Evolutionary conservation across 2,113 vertebrate genomes (phyloP).

Genomic region (Spea bombifrons): DNA sequence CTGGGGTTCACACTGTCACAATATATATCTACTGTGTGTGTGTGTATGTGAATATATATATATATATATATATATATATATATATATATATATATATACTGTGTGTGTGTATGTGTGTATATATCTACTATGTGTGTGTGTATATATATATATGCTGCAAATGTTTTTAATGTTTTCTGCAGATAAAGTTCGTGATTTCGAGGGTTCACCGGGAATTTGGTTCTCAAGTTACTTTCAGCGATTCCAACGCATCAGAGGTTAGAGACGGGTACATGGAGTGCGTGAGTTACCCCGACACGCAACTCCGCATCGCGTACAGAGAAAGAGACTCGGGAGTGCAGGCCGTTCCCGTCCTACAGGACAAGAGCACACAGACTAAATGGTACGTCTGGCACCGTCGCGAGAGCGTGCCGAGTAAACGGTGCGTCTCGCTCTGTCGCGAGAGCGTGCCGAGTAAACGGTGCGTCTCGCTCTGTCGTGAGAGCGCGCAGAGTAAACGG

Average conservation of each 20-base stretch:
- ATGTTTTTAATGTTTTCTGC: slow-evolving; percentile 48
- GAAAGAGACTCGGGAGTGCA: slow-evolving; percentile 72
- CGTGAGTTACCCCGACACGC: slow-evolving; percentile 72
- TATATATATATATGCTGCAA: not conserved
- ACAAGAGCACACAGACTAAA: slow-evolving; percentile 74
- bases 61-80: no score
- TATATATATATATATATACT: no score
- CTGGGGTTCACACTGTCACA: no score
- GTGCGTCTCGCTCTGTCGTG: no score
- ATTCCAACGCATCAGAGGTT: slow-evolving; percentile 63
- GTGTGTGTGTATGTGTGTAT: no score
- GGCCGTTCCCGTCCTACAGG: slow-evolving; percentile 61
- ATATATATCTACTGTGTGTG: no score
- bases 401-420: no score
- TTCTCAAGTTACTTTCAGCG: slow-evolving; percentile 65
- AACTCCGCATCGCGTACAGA: slow-evolving; percentile 72
- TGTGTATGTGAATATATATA: no score
- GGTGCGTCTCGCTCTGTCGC: no score
- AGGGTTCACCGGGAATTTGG: slow-evolving; percentile 67
- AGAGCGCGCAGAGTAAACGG: no score
- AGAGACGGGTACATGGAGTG: slow-evolving; percentile 72
- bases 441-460: no score
- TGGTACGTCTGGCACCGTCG: slow-evolving; percentile 64
- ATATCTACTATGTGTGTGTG: no score
- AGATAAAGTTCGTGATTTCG: slow-evolving; percentile 77